phyloP scores from a whole-genome alignment of 2,113 vertebrate species.

The Gasterosteus aculeatus region DNA sequence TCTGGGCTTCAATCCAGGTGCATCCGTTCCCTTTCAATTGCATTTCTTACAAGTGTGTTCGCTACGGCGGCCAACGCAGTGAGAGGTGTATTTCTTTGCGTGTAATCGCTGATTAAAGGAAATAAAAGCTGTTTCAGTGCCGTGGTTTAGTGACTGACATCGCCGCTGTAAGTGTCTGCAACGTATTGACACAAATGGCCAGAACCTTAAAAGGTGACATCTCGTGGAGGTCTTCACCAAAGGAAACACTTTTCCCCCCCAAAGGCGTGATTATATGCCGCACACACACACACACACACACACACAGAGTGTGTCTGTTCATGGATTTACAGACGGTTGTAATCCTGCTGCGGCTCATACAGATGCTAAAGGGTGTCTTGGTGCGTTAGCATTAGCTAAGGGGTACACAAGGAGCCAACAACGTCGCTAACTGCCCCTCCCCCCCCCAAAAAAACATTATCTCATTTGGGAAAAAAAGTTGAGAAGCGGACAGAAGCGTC shows the following conservation, averaged over 20 bases:
- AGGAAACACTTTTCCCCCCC: no score
- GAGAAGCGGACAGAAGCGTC: no score
- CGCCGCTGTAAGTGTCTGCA: constrained; percentile 4
- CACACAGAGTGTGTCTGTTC: neutral
- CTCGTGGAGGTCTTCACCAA: constrained; percentile 14
- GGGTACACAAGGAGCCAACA: neutral
- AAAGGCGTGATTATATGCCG: no score
- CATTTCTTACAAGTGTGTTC: constrained; percentile 3
- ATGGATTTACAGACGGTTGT: neutral
- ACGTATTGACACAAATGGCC: constrained; percentile 14
- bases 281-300: neutral
- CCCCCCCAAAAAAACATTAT: neutral
- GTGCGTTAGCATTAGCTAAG: neutral
- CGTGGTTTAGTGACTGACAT: neutral
- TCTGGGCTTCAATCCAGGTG: neutral
- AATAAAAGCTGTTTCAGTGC: neutral
- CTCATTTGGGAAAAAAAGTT: no score
- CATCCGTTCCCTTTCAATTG: neutral
- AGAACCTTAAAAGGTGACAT: constrained; percentile 12
- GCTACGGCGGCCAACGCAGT: neutral
- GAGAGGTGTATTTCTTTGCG: neutral
- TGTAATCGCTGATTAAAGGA: neutral
- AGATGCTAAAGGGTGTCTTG: neutral
- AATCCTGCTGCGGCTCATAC: neutral
- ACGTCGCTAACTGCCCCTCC: neutral